phyloP scores from a whole-genome alignment of 2,113 vertebrate species.

The Pelecanus crispus region DNA sequence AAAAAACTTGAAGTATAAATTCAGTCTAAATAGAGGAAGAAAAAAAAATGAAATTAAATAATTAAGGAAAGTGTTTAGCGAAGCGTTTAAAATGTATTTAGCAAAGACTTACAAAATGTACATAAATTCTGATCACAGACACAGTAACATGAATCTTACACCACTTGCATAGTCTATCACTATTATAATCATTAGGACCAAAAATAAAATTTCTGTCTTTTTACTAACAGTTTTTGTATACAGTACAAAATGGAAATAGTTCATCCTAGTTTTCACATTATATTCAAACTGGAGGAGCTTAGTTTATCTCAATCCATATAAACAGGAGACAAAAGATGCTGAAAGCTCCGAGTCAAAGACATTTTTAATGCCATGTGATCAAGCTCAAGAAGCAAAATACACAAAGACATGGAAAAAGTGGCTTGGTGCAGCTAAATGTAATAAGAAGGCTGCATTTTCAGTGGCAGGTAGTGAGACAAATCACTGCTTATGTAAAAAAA shows the following conservation, averaged over 20 bases:
- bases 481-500: background rate
- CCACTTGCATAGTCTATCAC: background rate
- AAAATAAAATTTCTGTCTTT: background rate
- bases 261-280: background rate
- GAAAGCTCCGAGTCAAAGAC: background rate
- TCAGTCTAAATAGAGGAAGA: slow-evolving; percentile 76
- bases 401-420: background rate
- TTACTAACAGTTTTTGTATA: background rate
- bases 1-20: slow-evolving; percentile 96
- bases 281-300: background rate
- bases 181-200: background rate
- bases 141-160: background rate
- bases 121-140: background rate
- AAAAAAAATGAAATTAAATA: background rate
- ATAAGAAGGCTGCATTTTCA: background rate
- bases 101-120: background rate
- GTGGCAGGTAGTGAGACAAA: background rate
- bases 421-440: background rate
- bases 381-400: background rate
- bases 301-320: background rate
- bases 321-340: background rate
- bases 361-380: background rate
- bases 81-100: background rate
- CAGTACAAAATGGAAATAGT: background rate
- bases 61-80: background rate